Evolutionary conservation across 2,797 vertebrate genomes (phyloP).

Genomic region (Bovichtus diacanthus): DNA sequence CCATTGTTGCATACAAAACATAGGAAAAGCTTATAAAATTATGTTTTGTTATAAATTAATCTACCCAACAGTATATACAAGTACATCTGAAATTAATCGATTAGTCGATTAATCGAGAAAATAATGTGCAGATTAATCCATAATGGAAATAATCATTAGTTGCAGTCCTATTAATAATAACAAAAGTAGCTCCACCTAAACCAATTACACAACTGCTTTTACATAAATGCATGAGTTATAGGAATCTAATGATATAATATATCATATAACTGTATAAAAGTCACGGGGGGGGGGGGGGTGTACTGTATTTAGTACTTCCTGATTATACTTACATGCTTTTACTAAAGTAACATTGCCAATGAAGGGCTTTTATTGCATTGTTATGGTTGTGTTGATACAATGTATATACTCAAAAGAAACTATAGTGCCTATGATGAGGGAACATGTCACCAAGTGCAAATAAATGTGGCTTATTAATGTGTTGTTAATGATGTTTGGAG

Average conservation of each 20-base stretch:
- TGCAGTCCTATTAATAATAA: not conserved
- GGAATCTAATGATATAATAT: not conserved
- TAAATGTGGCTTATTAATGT: not conserved
- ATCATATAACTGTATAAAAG: not conserved
- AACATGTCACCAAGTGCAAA: not conserved
- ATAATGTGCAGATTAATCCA: not conserved
- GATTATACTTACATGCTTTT: not conserved
- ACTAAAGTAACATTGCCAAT: not conserved
- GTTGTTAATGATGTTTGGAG: not conserved
- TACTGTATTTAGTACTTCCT: not conserved
- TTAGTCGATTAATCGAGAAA: not conserved
- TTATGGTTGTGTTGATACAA: no score
- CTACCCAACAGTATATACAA: slow-evolving; percentile 8
- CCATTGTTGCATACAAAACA: not conserved
- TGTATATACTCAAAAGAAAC: no score
- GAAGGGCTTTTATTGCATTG: not conserved
- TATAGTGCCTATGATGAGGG: not conserved
- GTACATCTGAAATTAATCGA: not conserved
- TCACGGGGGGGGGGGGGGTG: not conserved
- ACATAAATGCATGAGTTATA: not conserved
- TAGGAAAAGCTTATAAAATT: not conserved
- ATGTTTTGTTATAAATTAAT: slow-evolving; percentile 4
- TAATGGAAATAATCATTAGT: not conserved
- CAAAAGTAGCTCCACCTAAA: not conserved
- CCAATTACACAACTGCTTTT: not conserved